Conservation (phyloP, 2,113 vertebrate species). For the Cheilinus undulatus region DNA sequence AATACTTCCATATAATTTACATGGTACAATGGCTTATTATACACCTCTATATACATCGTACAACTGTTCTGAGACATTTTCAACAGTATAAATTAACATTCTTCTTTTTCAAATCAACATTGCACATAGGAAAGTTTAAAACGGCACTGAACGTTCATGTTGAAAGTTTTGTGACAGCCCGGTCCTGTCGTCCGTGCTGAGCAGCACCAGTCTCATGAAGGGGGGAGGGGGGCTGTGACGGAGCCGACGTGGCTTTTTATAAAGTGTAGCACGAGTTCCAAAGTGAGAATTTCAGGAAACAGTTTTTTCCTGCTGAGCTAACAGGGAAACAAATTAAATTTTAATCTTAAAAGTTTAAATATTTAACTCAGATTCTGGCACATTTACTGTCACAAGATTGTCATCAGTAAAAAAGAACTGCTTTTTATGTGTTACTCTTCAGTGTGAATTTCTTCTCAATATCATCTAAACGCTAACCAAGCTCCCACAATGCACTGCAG, state of each 20-base stretch:
- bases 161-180: constrained; percentile 27
- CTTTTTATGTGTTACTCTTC: background rate
- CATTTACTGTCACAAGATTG: constrained; percentile 32
- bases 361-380: background rate
- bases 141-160: constrained; percentile 63
- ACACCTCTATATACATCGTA: constrained; percentile 70
- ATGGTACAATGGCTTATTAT: constrained; percentile 74
- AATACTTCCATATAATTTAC: constrained; percentile 80
- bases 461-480: background rate
- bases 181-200: constrained; percentile 28
- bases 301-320: constrained; percentile 2
- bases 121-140: constrained; percentile 78
- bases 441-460: background rate
- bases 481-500: constrained; percentile 1
- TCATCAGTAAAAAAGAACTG: constrained; percentile 24
- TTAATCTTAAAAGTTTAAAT: background rate
- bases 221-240: constrained; percentile 2
- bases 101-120: constrained; percentile 72
- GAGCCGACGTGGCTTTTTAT: background rate
- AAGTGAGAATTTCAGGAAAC: constrained; percentile 24
- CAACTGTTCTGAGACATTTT: constrained; percentile 60
- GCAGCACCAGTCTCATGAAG: constrained; percentile 45
- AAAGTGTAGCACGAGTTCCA: constrained; percentile 26
- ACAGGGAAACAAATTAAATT: background rate
- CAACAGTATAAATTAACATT: constrained; percentile 83